These are phyloP conservation scores for Phalanger gymnotis DNA, from an alignment of 2,797 vertebrate genomes.

Conservation along the genomic window DNA sequence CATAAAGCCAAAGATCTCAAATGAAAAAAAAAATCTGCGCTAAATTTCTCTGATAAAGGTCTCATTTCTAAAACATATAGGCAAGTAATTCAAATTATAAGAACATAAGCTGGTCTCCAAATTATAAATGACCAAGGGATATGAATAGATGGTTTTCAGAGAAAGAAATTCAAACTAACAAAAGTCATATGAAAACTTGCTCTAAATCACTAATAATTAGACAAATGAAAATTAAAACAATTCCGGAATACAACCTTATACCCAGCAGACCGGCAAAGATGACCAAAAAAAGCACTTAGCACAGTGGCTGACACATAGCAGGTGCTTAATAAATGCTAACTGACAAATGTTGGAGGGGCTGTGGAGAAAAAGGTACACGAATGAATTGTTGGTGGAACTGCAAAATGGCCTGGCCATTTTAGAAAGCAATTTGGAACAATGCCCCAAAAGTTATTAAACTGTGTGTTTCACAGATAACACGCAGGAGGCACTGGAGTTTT, in stretches of 20 bases:
- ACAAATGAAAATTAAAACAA: background rate
- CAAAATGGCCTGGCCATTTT: background rate
- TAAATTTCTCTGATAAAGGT: background rate
- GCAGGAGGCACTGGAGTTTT: no score
- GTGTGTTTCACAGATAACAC: no score
- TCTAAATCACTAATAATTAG: background rate
- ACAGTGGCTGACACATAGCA: background rate
- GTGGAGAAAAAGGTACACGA: background rate
- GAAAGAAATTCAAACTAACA: background rate
- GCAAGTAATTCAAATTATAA: background rate
- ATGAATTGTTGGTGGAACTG: background rate
- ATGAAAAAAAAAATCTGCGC: background rate
- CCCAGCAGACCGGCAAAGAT: background rate
- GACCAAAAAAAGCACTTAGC: background rate
- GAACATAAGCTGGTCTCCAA: background rate
- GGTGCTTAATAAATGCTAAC: background rate
- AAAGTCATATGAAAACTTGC: background rate
- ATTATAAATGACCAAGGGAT: background rate
- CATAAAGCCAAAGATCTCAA: background rate
- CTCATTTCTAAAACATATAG: background rate
- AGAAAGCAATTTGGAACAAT: background rate
- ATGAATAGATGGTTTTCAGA: background rate
- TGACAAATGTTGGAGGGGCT: background rate
- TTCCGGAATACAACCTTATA: background rate
- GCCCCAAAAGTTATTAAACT: background rate